Conservation (phyloP, 2,113 vertebrate species). For the Thunnus maccoyii region DNA sequence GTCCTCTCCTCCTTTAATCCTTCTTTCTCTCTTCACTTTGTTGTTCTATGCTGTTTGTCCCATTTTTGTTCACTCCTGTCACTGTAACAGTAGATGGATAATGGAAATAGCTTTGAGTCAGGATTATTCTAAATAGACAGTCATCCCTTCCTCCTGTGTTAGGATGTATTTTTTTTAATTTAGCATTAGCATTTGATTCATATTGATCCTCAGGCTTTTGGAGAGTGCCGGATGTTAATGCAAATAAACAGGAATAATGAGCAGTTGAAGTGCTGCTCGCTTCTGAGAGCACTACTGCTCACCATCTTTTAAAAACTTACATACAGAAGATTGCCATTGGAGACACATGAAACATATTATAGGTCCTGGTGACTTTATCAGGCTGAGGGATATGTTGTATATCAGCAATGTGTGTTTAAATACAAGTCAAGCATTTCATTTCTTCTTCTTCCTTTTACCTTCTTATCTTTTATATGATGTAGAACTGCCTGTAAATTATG, state of each 20-base stretch:
- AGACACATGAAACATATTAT: background rate
- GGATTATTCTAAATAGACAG: constrained; percentile 65
- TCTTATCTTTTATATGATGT: background rate
- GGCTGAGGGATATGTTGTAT: background rate
- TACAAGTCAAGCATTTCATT: constrained; percentile 22
- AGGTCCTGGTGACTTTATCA: background rate
- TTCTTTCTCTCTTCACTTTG: constrained; percentile 4
- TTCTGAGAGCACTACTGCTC: background rate
- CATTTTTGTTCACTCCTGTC: constrained; percentile 54
- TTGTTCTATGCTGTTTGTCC: constrained; percentile 51
- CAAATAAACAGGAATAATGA: constrained; percentile 47
- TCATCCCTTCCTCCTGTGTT: constrained; percentile 18
- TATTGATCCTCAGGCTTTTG: constrained; percentile 61
- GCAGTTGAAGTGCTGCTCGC: background rate
- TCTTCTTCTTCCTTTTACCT: background rate
- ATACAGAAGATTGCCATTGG: background rate
- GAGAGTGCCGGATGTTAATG: constrained; percentile 17
- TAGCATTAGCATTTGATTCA: constrained; percentile 65
- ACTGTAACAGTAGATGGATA: constrained; percentile 56
- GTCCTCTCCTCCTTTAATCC: constrained; percentile 38
- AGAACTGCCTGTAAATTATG: background rate
- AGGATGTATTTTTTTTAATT: constrained; percentile 41
- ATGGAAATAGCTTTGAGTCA: constrained; percentile 62
- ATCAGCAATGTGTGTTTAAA: constrained; percentile 12
- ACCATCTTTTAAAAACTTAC: background rate